Evolutionary conservation across 2,888 invertebrate species (phyloP).

Genomic region (Dromius quadrimaculatus): DNA sequence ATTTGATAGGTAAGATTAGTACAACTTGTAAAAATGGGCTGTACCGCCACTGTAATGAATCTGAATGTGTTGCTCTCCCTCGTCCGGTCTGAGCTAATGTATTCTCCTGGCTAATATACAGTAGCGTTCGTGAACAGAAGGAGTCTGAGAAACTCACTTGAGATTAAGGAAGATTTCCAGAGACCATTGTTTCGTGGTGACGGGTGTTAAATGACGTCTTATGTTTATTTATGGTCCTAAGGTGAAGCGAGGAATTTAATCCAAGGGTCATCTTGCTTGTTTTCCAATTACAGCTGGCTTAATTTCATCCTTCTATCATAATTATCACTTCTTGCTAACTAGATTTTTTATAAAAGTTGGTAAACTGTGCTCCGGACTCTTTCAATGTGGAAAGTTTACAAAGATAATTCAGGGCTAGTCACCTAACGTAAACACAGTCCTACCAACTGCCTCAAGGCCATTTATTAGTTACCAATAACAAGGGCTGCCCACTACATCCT

Average conservation of each 20-base stretch:
- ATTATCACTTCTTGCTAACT: no score
- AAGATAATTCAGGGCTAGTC: conserved; percentile 49
- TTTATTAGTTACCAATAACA: conserved; percentile 65
- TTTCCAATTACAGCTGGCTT: conserved; percentile 21
- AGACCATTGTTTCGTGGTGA: conserved; percentile 41
- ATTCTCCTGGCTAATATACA: conserved; percentile 39
- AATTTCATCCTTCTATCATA: no score
- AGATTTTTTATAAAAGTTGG: no score
- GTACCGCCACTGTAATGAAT: no score
- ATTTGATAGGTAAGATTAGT: no score
- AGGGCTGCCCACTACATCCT: conserved; percentile 55
- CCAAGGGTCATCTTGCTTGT: conserved; percentile 26
- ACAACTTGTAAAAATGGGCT: no score
- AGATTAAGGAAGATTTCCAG: conserved; percentile 50
- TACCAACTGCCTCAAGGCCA: conserved; percentile 55
- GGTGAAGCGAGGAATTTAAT: conserved; percentile 44
- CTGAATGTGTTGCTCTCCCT: conserved; percentile 47
- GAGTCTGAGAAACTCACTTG: conserved; percentile 38
- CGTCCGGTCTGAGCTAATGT: conserved; percentile 30
- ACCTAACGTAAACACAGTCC: conserved; percentile 50
- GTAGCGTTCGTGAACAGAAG: neutral
- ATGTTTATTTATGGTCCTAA: conserved; percentile 52
- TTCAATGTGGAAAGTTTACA: conserved; percentile 46
- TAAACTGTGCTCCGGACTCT: no score
- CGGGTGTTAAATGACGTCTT: conserved; percentile 49